phyloP scores from a whole-genome alignment of 2,888 invertebrate genomes.

The Frankliniella intonsa region DNA sequence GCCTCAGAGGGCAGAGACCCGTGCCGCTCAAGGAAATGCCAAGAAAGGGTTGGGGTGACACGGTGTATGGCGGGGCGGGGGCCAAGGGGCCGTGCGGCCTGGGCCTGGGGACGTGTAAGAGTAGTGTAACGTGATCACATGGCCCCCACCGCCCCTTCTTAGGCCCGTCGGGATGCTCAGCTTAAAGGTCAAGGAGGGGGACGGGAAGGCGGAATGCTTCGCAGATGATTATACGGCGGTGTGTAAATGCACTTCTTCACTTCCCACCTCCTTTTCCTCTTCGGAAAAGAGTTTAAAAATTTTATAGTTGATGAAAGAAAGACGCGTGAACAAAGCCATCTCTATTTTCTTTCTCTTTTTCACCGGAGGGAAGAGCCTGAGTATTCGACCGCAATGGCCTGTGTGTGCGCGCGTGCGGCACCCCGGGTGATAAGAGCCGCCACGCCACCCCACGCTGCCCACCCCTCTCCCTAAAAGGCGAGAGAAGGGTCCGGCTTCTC shows the following conservation, averaged over 20 bases:
- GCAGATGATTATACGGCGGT: background rate
- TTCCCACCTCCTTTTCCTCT: too few relatives aligned
- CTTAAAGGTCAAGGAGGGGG: background rate
- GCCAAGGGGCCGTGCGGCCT: background rate
- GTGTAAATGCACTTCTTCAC: too few relatives aligned
- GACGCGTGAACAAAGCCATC: too few relatives aligned
- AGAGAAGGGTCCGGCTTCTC: too few relatives aligned
- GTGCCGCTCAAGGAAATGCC: background rate
- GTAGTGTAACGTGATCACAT: slow-evolving; percentile 1
- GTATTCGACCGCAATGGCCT: too few relatives aligned
- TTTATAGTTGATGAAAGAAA: too few relatives aligned
- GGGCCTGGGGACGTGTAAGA: background rate
- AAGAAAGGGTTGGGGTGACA: background rate
- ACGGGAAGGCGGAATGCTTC: background rate
- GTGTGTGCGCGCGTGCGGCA: background rate
- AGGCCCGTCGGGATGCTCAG: background rate
- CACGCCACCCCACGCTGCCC: background rate
- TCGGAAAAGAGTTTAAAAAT: too few relatives aligned
- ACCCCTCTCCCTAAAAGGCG: too few relatives aligned
- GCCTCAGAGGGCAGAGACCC: too few relatives aligned
- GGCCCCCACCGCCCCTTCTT: background rate
- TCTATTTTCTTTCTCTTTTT: too few relatives aligned
- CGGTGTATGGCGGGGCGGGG: background rate
- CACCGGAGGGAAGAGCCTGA: too few relatives aligned
- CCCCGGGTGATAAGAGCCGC: background rate